Percentiles rank a stretch among this genome's conserved stretches.
phyloP scores from a whole-genome alignment of 2,797 vertebrate genomes.

The Esox lucius region DNA sequence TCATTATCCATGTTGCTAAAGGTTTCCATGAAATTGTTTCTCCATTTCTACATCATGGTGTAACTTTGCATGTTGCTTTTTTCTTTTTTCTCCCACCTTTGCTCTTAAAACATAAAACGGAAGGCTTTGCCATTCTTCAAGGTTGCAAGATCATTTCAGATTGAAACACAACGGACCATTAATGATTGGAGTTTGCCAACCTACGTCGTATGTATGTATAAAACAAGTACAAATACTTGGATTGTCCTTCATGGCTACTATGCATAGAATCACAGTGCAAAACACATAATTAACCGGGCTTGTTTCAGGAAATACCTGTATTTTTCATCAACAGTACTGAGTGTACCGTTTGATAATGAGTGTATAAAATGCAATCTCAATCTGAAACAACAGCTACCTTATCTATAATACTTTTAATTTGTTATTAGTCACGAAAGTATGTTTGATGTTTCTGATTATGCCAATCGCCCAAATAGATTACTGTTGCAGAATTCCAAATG shows the following conservation, averaged over 20 bases:
- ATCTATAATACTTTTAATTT: not conserved
- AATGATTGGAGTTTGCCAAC: too few species aligned
- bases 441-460: not conserved
- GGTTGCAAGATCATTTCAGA: too few species aligned
- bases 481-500: not conserved
- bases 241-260: too few species aligned
- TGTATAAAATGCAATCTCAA: not conserved
- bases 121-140: too few species aligned
- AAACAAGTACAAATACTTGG: too few species aligned
- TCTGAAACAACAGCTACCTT: not conserved
- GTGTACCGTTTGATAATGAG: not conserved
- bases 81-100: not conserved
- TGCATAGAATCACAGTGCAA: too few species aligned
- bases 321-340: too few species aligned
- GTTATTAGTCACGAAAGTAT: not conserved
- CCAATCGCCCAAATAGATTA: not conserved
- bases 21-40: slow-evolving; percentile 6
- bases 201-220: too few species aligned
- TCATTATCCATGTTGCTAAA: slow-evolving; percentile 19
- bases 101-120: not conserved
- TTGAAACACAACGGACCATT: too few species aligned
- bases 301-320: too few species aligned
- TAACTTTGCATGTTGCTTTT: not conserved
- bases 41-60: slow-evolving; percentile 6
- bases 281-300: too few species aligned